Base-by-base conservation (phyloP, 35 echinoderm and acorn worm genomes). In the Ophiothrix spiculata region DNA sequence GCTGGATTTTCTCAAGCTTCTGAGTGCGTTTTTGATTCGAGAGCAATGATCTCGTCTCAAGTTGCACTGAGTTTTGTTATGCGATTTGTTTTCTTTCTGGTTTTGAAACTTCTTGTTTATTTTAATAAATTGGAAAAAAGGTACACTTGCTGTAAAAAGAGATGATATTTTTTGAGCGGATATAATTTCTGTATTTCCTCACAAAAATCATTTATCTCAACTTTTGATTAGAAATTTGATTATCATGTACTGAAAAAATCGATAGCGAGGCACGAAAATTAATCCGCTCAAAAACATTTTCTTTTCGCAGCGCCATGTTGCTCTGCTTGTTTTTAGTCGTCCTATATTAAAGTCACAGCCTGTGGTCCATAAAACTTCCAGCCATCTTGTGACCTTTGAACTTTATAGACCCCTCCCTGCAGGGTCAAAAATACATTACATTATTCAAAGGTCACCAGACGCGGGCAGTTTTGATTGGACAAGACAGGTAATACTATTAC, bases 31-130 rank as follows among this genome's bases (percentile, higher is more conserved):
- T n/a, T n/a, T n/a, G n/a, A n/a, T n/a, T n/a, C n/a, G n/a, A n/a
- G n/a, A n/a, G n/a, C n/a, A n/a, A n/a, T n/a, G n/a, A n/a, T n/a
- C n/a, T n/a, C n/a, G n/a, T n/a, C n/a, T n/a, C n/a, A n/a, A n/a
- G n/a, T n/a, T n/a, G 60, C 60, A 69, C 60, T 69, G 60, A n/a
- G 2, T n/a, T 69, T 69, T 69, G 60, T 69, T 69, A n/a, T 69
- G 17, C 29, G 60, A 28, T 69, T 69, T 69, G 60, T 49, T 49
- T 49, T 49, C 19, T 19, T 49, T 6, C 19, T 49, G 6, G 60
- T 69, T 69, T 69, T 15, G 17, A 69, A n/a, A 15, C 25, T 49
- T 49, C 42, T 10, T 69, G 60, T 69, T 69, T 69, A n/a, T 49
- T 10, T 69, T 69, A 69, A 69, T 69, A 69, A 69, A 28, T 69